Base-by-base conservation (phyloP, 2,797 vertebrate genomes). In the Dicrostonyx torquatus region DNA sequence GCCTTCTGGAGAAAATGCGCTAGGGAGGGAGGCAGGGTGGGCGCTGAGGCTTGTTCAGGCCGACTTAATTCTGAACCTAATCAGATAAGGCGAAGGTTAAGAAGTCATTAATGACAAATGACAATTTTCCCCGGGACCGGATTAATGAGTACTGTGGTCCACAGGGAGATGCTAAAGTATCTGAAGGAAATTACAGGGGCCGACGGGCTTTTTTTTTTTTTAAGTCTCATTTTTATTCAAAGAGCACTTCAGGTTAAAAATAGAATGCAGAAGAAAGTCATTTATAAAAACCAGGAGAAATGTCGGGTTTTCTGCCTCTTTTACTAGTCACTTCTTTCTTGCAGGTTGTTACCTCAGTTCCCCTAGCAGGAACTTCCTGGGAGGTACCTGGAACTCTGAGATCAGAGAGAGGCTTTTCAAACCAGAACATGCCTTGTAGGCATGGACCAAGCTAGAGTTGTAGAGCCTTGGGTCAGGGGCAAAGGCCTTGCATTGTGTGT, bases 151-250 rank as follows among this genome's bases (percentile, higher is more conserved):
- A 0, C n/a, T 8, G 6, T 0, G 0, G 60, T 60, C 86, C 62
- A 50, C 2, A 43, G 50, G 78, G 93, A 95, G 62, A 76, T 5
- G 70, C 53, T 66, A 10, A 90, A 92, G 55, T n/a, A 58, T 73
- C 55, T 34, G 48, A 83, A 90, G 77, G 92, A 95, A 95, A 96
- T 95, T 55, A 91, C 43, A 95, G 88, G 66, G 80, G 87, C 70
- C 50, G 10, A 70, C 76, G 90, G 53, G 45, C 55, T 0, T 68
- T 2, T 68, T 78, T 85, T 72, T 89, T 84, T 78, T 80, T 78
- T 66, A 10, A n/a, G 18, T 85, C 70, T 97, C 85, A 95, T 93
- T 97, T 96, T 96, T 86, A 95, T 91, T 94, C 93, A 90, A 96
- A 86, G 94, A 94, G 93, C 73, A 26, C 94, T 93, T 94, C 2